Evolutionary conservation across 30 jellyfish, hydroid and myxozoan species (phyloP).

Genomic region (Pelagia noctiluca): DNA sequence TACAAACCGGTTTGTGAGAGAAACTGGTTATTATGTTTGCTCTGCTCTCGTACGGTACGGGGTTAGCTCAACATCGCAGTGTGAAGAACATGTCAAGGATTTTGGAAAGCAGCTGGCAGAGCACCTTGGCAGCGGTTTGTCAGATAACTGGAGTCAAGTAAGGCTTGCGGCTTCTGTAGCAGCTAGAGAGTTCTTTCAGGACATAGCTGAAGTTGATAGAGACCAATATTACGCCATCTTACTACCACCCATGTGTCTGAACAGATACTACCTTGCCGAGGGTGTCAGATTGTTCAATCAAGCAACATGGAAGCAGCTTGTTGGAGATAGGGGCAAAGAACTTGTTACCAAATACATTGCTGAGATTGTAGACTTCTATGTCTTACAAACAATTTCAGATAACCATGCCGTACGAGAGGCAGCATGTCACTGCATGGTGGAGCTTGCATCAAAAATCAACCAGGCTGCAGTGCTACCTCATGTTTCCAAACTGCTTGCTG

Average conservation of each 20-base stretch:
- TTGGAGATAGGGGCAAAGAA: slow-evolving; percentile 87
- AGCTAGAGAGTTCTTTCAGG: slow-evolving; percentile 92
- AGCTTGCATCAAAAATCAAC: slow-evolving; percentile 82
- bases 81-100: slow-evolving; percentile 61
- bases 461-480: slow-evolving; percentile 67
- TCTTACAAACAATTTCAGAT: slow-evolving; percentile 88
- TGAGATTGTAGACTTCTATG: slow-evolving; percentile 78
- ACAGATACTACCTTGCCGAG: slow-evolving; percentile 95
- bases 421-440: slow-evolving; percentile 99
- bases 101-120: slow-evolving; percentile 83
- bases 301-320: slow-evolving; percentile 93
- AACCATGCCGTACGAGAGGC: slow-evolving; percentile 99
- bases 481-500: slow-evolving; percentile 76
- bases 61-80: slow-evolving; percentile 63
- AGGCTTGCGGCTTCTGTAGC: slow-evolving; percentile 99
- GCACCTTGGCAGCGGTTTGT: slow-evolving; percentile 78
- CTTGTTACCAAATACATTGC: slow-evolving; percentile 71
- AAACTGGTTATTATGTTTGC: slow-evolving; percentile 93
- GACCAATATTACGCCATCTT: slow-evolving; percentile 65
- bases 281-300: slow-evolving; percentile 96
- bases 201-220: slow-evolving; percentile 65
- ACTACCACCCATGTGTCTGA: slow-evolving; percentile 96
- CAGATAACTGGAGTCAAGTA: slow-evolving; percentile 99
- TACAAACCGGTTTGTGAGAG: slow-evolving; percentile 97
- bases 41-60: slow-evolving; percentile 95